Evolutionary conservation across 2,113 vertebrate genomes (phyloP).

Genomic region (Campylomormyrus numenius): DNA sequence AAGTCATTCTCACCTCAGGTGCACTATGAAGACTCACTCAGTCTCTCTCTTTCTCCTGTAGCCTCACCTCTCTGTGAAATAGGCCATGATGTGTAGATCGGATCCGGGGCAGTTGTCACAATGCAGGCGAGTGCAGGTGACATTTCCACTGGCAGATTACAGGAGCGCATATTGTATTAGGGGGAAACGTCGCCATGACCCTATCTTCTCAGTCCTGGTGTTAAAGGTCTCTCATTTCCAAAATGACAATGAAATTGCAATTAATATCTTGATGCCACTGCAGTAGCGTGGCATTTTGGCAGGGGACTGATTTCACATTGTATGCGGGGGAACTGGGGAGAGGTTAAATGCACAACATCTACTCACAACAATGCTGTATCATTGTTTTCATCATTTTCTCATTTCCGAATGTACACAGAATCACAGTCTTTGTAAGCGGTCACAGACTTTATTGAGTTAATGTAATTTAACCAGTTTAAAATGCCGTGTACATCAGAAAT

Average conservation of each 20-base stretch:
- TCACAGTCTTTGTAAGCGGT: not conserved
- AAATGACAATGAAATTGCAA: slow-evolving; percentile 1
- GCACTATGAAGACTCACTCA: not conserved
- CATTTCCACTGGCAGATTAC: slow-evolving; percentile 13
- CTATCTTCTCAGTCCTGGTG: not conserved
- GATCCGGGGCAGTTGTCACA: not conserved
- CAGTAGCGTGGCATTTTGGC: slow-evolving; percentile 57
- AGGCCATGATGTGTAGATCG: not conserved
- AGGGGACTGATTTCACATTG: slow-evolving; percentile 32
- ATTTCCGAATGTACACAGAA: not conserved
- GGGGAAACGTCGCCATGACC: not conserved
- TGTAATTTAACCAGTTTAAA: not conserved
- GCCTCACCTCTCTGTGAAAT: not conserved
- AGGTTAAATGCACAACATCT: slow-evolving; percentile 30
- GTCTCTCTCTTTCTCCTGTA: not conserved
- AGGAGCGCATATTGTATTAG: not conserved
- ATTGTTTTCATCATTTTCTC: not conserved
- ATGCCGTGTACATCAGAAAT: not conserved
- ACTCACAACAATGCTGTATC: slow-evolving; percentile 20
- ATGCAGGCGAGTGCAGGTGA: not conserved
- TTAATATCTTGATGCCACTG: slow-evolving; percentile 7
- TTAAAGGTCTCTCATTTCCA: not conserved
- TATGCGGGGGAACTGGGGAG: slow-evolving; percentile 13
- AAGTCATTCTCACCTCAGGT: not conserved
- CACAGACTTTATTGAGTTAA: not conserved